These are phyloP conservation scores for Caenorhabditis sp. DNA, from an alignment of 2,888 invertebrate species.

Conservation along the genomic window DNA sequence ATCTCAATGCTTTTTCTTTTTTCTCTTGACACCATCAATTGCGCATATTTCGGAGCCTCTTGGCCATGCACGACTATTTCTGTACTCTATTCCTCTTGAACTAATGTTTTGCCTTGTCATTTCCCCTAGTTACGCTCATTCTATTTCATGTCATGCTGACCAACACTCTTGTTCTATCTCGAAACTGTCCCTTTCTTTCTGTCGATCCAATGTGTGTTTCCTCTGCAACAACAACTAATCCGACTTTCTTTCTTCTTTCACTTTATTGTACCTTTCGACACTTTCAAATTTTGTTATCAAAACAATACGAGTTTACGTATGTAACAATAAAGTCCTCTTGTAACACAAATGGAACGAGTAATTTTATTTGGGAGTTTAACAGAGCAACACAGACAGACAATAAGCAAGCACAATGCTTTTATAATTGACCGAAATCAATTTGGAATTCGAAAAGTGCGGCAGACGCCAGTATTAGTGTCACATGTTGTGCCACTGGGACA, in stretches of 20 bases:
- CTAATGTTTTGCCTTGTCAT: conserved; percentile 37
- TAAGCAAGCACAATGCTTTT: background rate
- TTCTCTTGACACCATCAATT: conserved; percentile 7
- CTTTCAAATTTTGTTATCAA: conserved; percentile 50
- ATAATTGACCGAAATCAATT: conserved; percentile 21
- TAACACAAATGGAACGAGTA: background rate
- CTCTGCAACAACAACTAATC: no score
- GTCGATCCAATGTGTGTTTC: background rate
- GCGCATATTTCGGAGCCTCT: conserved; percentile 7
- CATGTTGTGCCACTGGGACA: conserved; percentile 49
- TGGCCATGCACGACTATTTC: conserved; percentile 10
- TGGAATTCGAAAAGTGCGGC: conserved; percentile 44
- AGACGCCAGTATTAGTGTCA: conserved; percentile 60
- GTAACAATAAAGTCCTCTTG: conserved; percentile 46
- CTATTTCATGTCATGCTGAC: conserved; percentile 51
- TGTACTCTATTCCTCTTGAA: conserved; percentile 8
- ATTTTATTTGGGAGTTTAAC: conserved; percentile 15
- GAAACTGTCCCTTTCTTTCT: no score
- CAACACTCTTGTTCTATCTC: conserved; percentile 18
- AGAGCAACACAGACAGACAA: conserved; percentile 4
- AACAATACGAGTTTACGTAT: conserved; percentile 61
- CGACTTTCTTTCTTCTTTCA: background rate
- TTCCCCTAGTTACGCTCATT: conserved; percentile 1
- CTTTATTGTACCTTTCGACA: conserved; percentile 24
- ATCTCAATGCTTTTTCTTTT: conserved; percentile 46